Conservation (phyloP, 2,797 vertebrate species). For the Phataginus tetradactyla region DNA sequence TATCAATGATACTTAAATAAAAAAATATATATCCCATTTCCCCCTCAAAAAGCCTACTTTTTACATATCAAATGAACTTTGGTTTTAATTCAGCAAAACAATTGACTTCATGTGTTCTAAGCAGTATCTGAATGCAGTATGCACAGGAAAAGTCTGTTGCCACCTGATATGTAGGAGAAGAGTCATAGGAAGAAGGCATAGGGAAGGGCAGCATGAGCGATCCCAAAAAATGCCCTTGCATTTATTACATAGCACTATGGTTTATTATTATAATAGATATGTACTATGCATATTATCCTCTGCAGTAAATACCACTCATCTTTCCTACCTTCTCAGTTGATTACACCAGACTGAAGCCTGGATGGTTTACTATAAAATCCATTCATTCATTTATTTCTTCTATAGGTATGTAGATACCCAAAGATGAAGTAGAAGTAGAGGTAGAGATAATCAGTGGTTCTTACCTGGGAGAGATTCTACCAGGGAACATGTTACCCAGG, state of each 20-base stretch:
- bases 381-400: constrained; percentile 7
- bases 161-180: background rate
- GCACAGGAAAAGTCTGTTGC: background rate
- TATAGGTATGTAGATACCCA: background rate
- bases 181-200: background rate
- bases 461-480: background rate
- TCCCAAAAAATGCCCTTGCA: background rate
- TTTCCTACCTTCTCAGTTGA: background rate
- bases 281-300: background rate
- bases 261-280: background rate
- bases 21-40: background rate
- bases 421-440: background rate
- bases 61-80: background rate
- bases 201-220: background rate
- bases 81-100: background rate
- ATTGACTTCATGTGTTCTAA: background rate
- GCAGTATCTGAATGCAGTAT: background rate
- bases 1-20: too few species aligned
- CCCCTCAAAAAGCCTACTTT: background rate
- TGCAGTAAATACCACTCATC: background rate
- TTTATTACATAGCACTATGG: background rate
- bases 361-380: background rate
- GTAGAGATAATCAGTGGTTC: background rate
- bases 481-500: background rate
- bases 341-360: background rate